Evolutionary conservation across 1,140 invertebrate genomes (phyloP), one percentile per base, ranked within the genome.

Genomic region (Lethrus apterus): DNA sequence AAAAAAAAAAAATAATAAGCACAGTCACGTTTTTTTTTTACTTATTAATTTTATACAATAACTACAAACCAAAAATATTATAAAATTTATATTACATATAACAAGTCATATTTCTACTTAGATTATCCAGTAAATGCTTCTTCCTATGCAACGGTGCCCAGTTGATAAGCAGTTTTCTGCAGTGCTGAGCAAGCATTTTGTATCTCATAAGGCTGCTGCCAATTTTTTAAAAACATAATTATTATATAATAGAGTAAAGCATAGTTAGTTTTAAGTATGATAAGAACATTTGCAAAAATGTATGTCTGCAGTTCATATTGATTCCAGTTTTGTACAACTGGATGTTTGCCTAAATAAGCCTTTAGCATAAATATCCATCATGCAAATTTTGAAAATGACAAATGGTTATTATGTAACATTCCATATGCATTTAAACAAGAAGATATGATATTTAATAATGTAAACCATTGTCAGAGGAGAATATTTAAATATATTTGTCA

Each of bases 321-420:
- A 64, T 61, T 61, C 57, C 60, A 55, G 60, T 59, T 36, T 50
- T 45, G 44, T 34, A 42, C 35, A 33, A 50, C 59, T 58, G 62
- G 57, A 64, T 59, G 56, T 64, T 64, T 55, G 62, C 62, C 60
- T 64, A 63, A 63, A 55, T 50, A 52, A 61, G 62, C 62, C 62
- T 64, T 63, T 64, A 62, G 62, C 56, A 57, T 59, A 55, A 56
- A 46, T 50, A 51, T 26, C n/a, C 38, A 26, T 21, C 18, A 18
- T 41, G 20, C 19, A 26, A 41, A 41, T 8, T 29, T 41, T 23
- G 11, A 49, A 43, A 2, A 20, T 20, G 13, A 18, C 15, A 32
- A 35, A 34, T 2, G 21, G 15, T 15, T 45, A 18, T 45, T 45
- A n/a, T n/a, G n/a, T n/a, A 60, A 61, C 60, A 63, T 63, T 63